Evolutionary conservation across 2,888 invertebrate genomes (phyloP), one percentile per base, ranked within the genome.

Genomic region (Dilophus febrilis): DNA sequence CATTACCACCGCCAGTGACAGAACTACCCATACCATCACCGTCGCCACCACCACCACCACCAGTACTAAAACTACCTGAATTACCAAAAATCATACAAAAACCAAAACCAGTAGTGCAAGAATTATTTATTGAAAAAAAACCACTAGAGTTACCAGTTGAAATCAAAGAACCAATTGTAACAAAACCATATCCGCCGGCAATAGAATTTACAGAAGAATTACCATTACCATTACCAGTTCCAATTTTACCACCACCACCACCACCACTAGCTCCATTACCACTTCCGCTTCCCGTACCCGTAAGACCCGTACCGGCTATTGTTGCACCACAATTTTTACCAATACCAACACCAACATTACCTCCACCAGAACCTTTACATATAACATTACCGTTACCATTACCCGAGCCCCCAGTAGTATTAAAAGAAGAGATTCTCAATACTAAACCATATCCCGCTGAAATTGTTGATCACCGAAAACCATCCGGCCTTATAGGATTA

Each of bases 161-260:
- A 7, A 16, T 33, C 5, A 33, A 10, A 18, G 13, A 29, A 33
- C 4, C 14, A 14, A 10, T 18, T 4, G 17, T 10, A 12, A 16
- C 33, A 12, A 14, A 36, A 12, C 36, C 27, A 16, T 42, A 39
- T 19, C 39, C 39, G 6, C 37, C 41, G 4, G 41, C 37, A 34
- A 37, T 30, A 38, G 42, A 45, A 22, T 29, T 32, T n/a, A 35
- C 41, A 28, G 43, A 44, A 26, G 8, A 40, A 30, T 41, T 44
- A 3, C 41, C 47, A 10, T 46, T 48, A 18, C 36, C 43, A 28
- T 42, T 46, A 33, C 47, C 47, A n/a, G 35, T 39, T 33, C 38
- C 45, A 8, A n/a, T n/a, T n/a, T n/a, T n/a, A n/a, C 36, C 43
- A 28, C 43, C 47, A 33, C 47, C 47, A n/a, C 35, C 40, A 34